These are phyloP conservation scores for Psilopogon haemacephalus DNA, from an alignment of 2,113 vertebrate species.

Conservation along the genomic window DNA sequence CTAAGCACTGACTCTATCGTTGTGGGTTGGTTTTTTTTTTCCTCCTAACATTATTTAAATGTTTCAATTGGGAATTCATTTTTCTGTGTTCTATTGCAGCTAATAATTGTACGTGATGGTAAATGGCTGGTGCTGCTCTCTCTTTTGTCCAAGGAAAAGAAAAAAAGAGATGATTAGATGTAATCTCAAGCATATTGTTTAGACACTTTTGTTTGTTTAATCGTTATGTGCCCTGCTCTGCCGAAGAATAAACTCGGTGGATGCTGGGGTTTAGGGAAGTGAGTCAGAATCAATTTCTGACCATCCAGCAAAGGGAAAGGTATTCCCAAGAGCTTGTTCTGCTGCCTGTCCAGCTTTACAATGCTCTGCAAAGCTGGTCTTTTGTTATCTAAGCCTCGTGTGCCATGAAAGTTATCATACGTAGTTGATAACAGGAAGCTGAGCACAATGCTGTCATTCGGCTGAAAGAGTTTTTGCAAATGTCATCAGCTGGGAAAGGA, in stretches of 20 bases:
- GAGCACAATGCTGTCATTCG: conserved; percentile 66
- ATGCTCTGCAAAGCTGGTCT: conserved; percentile 37
- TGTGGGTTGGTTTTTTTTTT: rapidly evolving
- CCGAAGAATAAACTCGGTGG: background rate
- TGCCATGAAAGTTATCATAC: conserved; percentile 58
- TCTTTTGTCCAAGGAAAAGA: background rate
- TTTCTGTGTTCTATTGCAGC: background rate
- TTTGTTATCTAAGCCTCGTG: conserved; percentile 58
- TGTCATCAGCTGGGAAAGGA: conserved; percentile 65
- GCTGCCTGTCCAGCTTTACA: conserved; percentile 23
- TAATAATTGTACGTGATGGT: background rate
- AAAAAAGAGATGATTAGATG: background rate
- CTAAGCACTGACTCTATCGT: background rate
- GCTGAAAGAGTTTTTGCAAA: conserved; percentile 62
- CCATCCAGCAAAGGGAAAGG: conserved; percentile 9
- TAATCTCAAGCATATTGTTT: conserved; percentile 28
- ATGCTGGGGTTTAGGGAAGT: conserved; percentile 13
- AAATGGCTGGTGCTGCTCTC: background rate
- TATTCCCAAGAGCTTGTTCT: conserved; percentile 29
- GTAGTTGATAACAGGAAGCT: conserved; percentile 62
- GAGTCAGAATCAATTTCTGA: conserved; percentile 46
- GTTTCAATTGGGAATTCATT: background rate
- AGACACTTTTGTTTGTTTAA: conserved; percentile 10
- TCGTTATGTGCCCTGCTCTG: background rate
- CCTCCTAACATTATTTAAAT: background rate